Conservation (phyloP, 2,888 invertebrate genomes). For the Gastracanthus pulcherrimus region DNA sequence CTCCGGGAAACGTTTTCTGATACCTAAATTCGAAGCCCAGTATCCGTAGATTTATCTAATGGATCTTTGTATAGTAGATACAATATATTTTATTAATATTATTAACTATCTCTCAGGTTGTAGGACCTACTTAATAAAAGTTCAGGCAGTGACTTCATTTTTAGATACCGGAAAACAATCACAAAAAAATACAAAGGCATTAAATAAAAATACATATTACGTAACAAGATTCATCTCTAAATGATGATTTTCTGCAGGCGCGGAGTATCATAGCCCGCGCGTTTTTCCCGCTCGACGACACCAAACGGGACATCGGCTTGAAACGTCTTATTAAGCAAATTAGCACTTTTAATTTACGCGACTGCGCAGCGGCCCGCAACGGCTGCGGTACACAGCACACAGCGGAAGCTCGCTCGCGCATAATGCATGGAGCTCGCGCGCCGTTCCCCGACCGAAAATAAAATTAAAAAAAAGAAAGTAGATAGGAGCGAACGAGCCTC, state of each 20-base stretch:
- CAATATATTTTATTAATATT: too few relatives aligned
- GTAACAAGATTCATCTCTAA: not conserved
- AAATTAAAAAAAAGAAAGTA: not conserved
- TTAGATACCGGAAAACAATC: too few relatives aligned
- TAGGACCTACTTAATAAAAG: too few relatives aligned
- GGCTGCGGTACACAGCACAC: not conserved
- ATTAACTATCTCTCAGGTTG: too few relatives aligned
- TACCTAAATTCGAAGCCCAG: too few relatives aligned
- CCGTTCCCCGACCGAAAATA: not conserved
- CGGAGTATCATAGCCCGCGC: not conserved
- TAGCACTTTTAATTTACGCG: conserved; percentile 42
- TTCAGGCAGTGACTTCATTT: too few relatives aligned
- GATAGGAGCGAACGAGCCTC: not conserved
- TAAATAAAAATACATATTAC: too few relatives aligned
- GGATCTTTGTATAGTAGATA: too few relatives aligned
- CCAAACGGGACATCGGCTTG: conserved; percentile 11
- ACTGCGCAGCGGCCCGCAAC: not conserved
- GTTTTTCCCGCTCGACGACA: not conserved
- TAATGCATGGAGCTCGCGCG: not conserved
- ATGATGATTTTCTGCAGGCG: not conserved
- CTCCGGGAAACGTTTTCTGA: too few relatives aligned
- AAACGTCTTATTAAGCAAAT: conserved; percentile 44
- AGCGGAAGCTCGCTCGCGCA: not conserved
- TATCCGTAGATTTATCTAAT: too few relatives aligned
- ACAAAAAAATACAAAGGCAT: too few relatives aligned